Percentiles rank a stretch among this genome's conserved stretches.
Conservation (phyloP, 1,140 invertebrate genomes). For the Chionoecetes opilio region DNA sequence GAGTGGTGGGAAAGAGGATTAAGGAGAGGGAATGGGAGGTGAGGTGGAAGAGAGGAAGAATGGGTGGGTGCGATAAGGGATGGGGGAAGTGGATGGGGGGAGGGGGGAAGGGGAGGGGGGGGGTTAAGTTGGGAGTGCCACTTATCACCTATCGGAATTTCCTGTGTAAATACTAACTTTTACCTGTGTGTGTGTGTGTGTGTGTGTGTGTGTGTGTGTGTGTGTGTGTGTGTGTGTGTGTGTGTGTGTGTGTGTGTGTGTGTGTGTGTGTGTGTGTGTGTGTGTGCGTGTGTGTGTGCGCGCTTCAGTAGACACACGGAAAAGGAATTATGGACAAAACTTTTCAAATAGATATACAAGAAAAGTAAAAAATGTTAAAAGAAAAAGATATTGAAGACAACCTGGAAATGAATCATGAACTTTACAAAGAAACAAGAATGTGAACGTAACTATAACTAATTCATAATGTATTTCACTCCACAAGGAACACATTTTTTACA, state of each 20-base stretch:
- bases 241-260: no score
- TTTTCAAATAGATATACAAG: neutral
- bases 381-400: no score
- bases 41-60: neutral
- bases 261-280: slow-evolving; percentile 36
- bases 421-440: neutral
- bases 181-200: neutral
- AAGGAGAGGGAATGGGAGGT: no score
- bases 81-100: neutral
- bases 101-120: no score
- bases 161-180: slow-evolving; percentile 7
- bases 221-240: no score
- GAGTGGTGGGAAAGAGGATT: no score
- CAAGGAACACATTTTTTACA: neutral
- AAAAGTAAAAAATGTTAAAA: neutral
- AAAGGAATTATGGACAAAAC: neutral
- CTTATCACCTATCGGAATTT: neutral
- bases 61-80: neutral
- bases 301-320: neutral
- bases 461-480: neutral
- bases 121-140: neutral
- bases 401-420: neutral
- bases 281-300: slow-evolving; percentile 33
- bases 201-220: slow-evolving; percentile 6
- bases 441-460: neutral